phyloP scores from a whole-genome alignment of 2,888 invertebrate genomes.

The Tryphoninae sp. region DNA sequence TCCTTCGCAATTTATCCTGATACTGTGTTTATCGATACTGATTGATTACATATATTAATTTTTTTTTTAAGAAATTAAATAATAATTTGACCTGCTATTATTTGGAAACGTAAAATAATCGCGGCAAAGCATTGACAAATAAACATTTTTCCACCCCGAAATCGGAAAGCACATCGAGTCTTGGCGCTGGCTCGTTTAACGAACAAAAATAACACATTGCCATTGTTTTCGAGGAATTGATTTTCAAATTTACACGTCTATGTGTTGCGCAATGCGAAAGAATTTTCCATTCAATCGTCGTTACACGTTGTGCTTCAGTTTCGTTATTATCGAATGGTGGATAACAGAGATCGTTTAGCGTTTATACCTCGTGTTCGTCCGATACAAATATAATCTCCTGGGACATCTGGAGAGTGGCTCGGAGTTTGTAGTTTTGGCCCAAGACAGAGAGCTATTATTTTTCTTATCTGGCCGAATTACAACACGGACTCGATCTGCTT shows the following conservation, averaged over 20 bases:
- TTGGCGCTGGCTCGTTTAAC: not conserved
- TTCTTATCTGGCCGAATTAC: slow-evolving; percentile 78
- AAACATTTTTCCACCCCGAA: slow-evolving; percentile 14
- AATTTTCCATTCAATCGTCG: not conserved
- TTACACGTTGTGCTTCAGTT: slow-evolving; percentile 53
- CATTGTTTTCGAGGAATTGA: not conserved
- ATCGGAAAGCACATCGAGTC: slow-evolving; percentile 1
- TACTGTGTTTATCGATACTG: slow-evolving; percentile 77
- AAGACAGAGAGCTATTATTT: slow-evolving; percentile 29
- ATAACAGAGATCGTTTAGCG: slow-evolving; percentile 9
- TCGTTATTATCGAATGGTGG: slow-evolving; percentile 41
- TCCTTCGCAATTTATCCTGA: slow-evolving; percentile 15
- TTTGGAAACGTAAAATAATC: slow-evolving; percentile 25
- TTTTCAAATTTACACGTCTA: not conserved
- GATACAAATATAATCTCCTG: slow-evolving; percentile 43
- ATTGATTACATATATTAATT: slow-evolving; percentile 67
- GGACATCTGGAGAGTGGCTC: slow-evolving; percentile 79
- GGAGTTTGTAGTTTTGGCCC: slow-evolving; percentile 72
- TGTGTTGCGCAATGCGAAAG: not conserved
- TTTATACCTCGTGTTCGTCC: slow-evolving; percentile 31
- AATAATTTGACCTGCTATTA: slow-evolving; percentile 31
- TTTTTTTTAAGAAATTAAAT: not conserved
- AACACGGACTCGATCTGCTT: slow-evolving; percentile 90
- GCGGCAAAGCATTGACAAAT: slow-evolving; percentile 42
- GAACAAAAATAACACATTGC: not conserved